Conservation (phyloP, 1,140 invertebrate genomes). For the Amyelois transitella region DNA sequence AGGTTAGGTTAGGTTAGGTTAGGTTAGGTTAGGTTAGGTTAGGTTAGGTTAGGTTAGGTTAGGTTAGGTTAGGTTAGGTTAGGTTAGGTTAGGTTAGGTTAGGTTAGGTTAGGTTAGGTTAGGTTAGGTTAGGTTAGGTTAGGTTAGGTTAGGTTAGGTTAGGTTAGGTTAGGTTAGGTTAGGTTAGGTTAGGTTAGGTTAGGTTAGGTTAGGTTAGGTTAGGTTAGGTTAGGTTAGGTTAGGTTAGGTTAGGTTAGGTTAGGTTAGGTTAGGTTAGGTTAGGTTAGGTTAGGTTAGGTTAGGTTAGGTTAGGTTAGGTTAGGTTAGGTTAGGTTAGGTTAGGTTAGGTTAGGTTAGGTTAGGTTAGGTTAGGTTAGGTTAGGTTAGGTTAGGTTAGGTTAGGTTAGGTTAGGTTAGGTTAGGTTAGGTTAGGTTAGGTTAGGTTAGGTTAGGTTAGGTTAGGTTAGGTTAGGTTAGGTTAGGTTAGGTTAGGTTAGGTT, state of each 20-base stretch:
- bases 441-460: slow-evolving; percentile 20
- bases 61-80: slow-evolving; percentile 12
- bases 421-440: slow-evolving; percentile 20
- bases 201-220: slow-evolving; percentile 16
- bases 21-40: slow-evolving; percentile 20
- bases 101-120: slow-evolving; percentile 23
- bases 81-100: slow-evolving; percentile 12
- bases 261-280: slow-evolving; percentile 25
- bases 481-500: slow-evolving; percentile 25
- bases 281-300: slow-evolving; percentile 32
- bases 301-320: slow-evolving; percentile 32
- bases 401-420: slow-evolving; percentile 22
- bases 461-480: slow-evolving; percentile 24
- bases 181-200: slow-evolving; percentile 21
- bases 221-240: slow-evolving; percentile 15
- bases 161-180: slow-evolving; percentile 15
- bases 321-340: slow-evolving; percentile 5
- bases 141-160: slow-evolving; percentile 19
- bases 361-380: slow-evolving; percentile 14
- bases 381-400: slow-evolving; percentile 17
- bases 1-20: slow-evolving; percentile 22
- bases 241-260: slow-evolving; percentile 19
- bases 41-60: slow-evolving; percentile 15
- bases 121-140: slow-evolving; percentile 22
- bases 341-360: slow-evolving; percentile 14